A percentile compares a stretch with the other conserved stretches of the same genome.
phyloP scores from a whole-genome alignment of 2,113 vertebrate species.

The Phalacrocorax carbo region DNA sequence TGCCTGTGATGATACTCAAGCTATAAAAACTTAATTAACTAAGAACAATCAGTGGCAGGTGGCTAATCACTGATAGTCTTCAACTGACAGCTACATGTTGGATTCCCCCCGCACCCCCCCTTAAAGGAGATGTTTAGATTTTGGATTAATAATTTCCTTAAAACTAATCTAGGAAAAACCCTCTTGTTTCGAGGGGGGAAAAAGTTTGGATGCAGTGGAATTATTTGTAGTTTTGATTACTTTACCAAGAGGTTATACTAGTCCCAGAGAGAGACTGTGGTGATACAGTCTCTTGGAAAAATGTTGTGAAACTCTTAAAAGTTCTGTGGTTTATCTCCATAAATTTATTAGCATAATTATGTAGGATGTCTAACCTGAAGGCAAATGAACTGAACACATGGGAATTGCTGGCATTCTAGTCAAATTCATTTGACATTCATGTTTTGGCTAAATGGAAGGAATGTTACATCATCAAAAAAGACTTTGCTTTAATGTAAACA shows the following conservation, averaged over 20 bases:
- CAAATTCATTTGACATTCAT: constrained; percentile 1
- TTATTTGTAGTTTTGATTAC: not conserved
- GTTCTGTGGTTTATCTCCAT: not conserved
- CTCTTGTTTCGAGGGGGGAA: not conserved
- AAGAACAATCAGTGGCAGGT: not conserved
- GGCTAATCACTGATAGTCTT: not conserved
- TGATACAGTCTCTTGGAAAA: not conserved
- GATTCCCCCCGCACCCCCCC: not conserved
- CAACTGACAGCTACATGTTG: not conserved
- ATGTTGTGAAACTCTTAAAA: not conserved
- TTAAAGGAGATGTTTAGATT: not conserved
- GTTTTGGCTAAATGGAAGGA: constrained; percentile 7
- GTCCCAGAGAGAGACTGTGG: not conserved
- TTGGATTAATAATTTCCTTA: not conserved
- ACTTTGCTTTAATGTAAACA: constrained; percentile 16
- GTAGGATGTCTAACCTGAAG: constrained; percentile 23
- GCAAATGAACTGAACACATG: not conserved
- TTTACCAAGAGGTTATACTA: not conserved
- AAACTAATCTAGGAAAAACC: not conserved
- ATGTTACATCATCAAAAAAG: constrained; percentile 39
- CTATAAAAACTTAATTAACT: not conserved
- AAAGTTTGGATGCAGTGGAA: not conserved
- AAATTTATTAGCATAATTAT: not conserved
- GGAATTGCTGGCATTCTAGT: constrained; percentile 21
- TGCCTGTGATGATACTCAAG: not conserved